These are phyloP conservation scores for Brassicogethes aeneus DNA, from an alignment of 2,888 invertebrate genomes.

Conservation along the genomic window DNA sequence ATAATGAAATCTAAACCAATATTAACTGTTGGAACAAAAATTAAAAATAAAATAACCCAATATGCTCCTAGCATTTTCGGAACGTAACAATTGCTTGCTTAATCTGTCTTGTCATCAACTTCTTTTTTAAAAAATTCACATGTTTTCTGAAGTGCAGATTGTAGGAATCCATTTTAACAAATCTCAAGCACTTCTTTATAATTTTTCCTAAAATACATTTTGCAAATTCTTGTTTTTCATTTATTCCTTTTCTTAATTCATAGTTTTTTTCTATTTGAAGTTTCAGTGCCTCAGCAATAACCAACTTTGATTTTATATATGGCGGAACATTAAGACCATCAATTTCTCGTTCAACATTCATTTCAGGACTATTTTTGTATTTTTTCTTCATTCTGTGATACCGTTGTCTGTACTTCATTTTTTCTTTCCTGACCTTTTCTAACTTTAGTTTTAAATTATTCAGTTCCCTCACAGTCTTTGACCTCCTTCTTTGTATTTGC, in stretches of 20 bases:
- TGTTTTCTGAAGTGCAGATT: background rate
- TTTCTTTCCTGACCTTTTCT: background rate
- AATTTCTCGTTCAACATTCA: background rate
- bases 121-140: background rate
- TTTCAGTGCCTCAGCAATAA: background rate
- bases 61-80: too few relatives aligned
- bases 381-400: background rate
- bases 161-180: background rate
- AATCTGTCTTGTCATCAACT: background rate
- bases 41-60: too few relatives aligned
- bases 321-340: background rate
- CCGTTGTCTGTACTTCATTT: background rate
- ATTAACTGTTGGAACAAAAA: too few relatives aligned
- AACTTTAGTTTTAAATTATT: background rate
- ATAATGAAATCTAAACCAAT: too few relatives aligned
- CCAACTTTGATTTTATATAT: background rate
- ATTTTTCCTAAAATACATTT: background rate
- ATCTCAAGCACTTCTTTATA: background rate
- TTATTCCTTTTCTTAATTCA: background rate
- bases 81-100: background rate
- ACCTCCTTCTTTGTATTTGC: background rate
- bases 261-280: background rate
- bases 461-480: background rate
- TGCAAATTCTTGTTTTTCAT: background rate
- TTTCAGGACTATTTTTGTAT: background rate